These are phyloP conservation scores for Gila orcuttii DNA, from an alignment of 2,113 vertebrate genomes.

Conservation along the genomic window DNA sequence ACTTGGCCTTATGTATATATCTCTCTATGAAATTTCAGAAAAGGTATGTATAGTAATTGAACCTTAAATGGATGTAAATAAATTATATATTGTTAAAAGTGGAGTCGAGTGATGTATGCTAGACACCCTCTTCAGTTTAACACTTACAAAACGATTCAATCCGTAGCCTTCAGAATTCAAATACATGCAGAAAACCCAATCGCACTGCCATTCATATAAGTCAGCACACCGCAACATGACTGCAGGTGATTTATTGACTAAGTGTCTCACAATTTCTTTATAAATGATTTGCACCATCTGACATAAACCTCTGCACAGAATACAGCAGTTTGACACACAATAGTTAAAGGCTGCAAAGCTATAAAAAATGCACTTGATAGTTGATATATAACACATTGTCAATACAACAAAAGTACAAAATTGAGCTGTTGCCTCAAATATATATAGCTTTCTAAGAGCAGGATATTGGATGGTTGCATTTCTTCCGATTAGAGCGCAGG, in stretches of 20 bases:
- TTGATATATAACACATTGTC: constrained; percentile 24
- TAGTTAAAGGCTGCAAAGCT: constrained; percentile 49
- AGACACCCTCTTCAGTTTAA: neutral
- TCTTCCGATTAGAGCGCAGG: neutral
- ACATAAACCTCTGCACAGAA: constrained; percentile 44
- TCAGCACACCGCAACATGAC: neutral
- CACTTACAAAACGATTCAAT: neutral
- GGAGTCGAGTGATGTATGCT: constrained; percentile 62
- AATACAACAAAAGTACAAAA: constrained; percentile 44
- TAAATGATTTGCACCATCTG: constrained; percentile 33
- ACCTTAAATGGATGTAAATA: constrained; percentile 86
- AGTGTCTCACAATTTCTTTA: constrained; percentile 42
- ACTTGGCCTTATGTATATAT: constrained; percentile 86
- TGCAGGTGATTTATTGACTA: constrained; percentile 55
- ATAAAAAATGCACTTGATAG: constrained; percentile 56
- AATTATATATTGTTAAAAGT: constrained; percentile 87
- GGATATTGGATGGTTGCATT: constrained; percentile 9
- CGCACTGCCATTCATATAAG: neutral
- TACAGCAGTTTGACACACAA: constrained; percentile 60
- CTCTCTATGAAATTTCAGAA: constrained; percentile 83
- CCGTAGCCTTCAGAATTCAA: neutral
- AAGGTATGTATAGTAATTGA: constrained; percentile 87
- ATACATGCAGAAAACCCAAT: neutral
- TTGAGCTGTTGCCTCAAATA: constrained; percentile 1
- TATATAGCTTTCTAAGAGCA: neutral